These are phyloP conservation scores for Drosophila niveifrons DNA, from an alignment of 2,888 invertebrate species.

Conservation along the genomic window DNA sequence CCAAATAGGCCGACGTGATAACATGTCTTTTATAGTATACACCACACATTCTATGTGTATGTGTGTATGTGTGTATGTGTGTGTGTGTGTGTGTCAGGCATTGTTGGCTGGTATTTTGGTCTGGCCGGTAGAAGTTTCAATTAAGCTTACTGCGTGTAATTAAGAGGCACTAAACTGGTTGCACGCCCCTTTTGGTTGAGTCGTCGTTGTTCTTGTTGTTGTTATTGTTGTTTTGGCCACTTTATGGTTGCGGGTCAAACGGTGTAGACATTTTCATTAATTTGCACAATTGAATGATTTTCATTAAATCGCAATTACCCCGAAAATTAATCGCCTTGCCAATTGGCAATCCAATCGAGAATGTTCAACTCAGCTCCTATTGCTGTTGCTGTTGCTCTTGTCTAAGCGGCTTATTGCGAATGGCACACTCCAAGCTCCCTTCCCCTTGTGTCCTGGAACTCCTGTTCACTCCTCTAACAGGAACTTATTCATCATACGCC, in stretches of 20 bases:
- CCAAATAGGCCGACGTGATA: slow-evolving; percentile 24
- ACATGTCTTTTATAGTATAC: slow-evolving; percentile 4
- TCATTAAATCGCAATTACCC: slow-evolving; percentile 75
- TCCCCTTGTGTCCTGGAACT: too few species aligned
- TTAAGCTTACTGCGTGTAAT: slow-evolving; percentile 45
- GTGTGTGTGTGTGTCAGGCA: slow-evolving; percentile 3
- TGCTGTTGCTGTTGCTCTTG: not conserved
- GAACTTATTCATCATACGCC: not conserved
- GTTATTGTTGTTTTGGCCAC: slow-evolving; percentile 30
- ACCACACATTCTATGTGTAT: not conserved
- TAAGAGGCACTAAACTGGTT: slow-evolving; percentile 34
- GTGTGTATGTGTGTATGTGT: not conserved
- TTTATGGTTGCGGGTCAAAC: slow-evolving; percentile 50
- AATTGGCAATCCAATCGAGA: slow-evolving; percentile 43
- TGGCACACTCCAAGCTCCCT: not conserved
- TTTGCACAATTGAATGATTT: slow-evolving; percentile 76
- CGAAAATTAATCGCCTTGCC: slow-evolving; percentile 67
- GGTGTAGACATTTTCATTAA: slow-evolving; percentile 68
- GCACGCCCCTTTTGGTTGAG: slow-evolving; percentile 19
- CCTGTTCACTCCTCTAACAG: not conserved
- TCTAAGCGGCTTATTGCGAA: slow-evolving; percentile 46
- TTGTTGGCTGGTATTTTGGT: slow-evolving; percentile 19
- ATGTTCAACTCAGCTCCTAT: not conserved
- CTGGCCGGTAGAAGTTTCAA: slow-evolving; percentile 41
- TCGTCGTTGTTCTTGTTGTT: not conserved